Evolutionary conservation across 2,888 invertebrate genomes (phyloP).

Genomic region (Drosophila subquinaria): DNA sequence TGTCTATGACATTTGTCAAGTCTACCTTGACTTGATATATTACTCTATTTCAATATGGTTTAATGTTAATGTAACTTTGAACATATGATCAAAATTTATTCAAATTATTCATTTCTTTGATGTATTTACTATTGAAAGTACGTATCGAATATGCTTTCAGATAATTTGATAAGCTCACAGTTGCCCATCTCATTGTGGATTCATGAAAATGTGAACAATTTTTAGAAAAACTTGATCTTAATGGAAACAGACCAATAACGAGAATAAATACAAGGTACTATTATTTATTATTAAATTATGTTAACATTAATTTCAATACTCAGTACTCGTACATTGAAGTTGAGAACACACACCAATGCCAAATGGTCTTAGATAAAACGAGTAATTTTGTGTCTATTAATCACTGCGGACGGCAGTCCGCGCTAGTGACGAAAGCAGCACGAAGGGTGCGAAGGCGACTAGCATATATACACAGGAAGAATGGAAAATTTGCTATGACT

Average conservation of each 20-base stretch:
- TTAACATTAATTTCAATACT: conserved; percentile 36
- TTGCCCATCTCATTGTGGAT: too few relatives aligned
- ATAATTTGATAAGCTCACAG: too few relatives aligned
- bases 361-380: conserved; percentile 41
- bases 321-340: not conserved
- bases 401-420: too few relatives aligned
- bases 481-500: too few relatives aligned
- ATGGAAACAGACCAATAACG: not conserved
- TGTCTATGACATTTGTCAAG: not conserved
- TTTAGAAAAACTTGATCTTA: not conserved
- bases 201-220: too few relatives aligned
- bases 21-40: not conserved
- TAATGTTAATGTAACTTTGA: too few relatives aligned
- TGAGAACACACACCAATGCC: conserved; percentile 2
- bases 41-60: not conserved
- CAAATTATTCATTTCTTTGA: not conserved
- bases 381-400: conserved; percentile 63
- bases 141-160: not conserved
- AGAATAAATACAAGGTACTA: not conserved
- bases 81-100: not conserved
- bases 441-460: too few relatives aligned
- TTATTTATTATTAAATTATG: conserved; percentile 27
- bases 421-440: too few relatives aligned
- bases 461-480: too few relatives aligned
- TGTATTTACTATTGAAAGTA: not conserved